These are phyloP conservation scores for Platysteira castanea DNA, from an alignment of 2,113 vertebrate genomes.

Conservation along the genomic window DNA sequence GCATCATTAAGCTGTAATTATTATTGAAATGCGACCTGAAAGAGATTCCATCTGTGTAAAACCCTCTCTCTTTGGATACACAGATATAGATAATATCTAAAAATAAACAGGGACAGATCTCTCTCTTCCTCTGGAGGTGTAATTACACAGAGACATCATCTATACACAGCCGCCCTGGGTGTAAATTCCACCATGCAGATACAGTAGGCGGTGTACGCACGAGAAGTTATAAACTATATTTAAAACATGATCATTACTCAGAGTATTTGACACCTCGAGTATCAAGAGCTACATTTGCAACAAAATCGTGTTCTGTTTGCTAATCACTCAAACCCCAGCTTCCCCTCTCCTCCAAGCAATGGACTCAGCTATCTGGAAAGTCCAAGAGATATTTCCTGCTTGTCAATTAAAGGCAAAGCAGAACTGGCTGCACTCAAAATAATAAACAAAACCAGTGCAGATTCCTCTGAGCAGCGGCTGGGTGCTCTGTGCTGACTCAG, in stretches of 20 bases:
- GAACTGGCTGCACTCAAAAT: background rate
- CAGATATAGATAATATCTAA: background rate
- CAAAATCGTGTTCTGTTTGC: background rate
- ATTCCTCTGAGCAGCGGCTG: background rate
- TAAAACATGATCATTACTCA: slow-evolving; percentile 24
- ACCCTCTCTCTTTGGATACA: background rate
- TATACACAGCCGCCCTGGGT: background rate
- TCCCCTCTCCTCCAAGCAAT: background rate
- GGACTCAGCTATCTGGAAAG: background rate
- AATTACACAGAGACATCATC: slow-evolving; percentile 46
- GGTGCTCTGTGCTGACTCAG: slow-evolving; percentile 15
- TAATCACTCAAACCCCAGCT: background rate
- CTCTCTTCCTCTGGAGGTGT: slow-evolving; percentile 26
- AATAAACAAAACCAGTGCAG: background rate
- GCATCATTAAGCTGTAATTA: background rate
- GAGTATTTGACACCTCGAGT: background rate
- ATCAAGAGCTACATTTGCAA: background rate
- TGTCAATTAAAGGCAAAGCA: slow-evolving; percentile 1
- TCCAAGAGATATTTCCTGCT: background rate
- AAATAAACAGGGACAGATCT: slow-evolving; percentile 22
- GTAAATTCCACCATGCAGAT: background rate
- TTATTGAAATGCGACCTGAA: background rate
- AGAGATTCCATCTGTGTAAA: background rate
- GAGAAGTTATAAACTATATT: slow-evolving; percentile 30
- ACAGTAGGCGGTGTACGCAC: background rate